These are phyloP conservation scores for Pristis pectinata DNA, from an alignment of 2,797 vertebrate genomes.

Conservation along the genomic window DNA sequence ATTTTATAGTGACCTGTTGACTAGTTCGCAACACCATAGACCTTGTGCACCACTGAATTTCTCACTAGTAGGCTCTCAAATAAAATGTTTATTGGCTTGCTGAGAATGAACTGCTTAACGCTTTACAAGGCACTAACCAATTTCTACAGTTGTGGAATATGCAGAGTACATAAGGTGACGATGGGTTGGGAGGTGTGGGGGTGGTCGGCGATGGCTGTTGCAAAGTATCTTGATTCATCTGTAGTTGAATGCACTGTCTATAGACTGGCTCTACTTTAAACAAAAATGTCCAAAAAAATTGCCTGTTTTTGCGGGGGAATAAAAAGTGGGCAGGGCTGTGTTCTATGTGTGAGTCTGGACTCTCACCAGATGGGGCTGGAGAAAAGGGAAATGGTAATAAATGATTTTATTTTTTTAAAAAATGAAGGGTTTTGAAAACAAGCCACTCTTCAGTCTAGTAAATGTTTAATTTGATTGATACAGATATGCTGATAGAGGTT, in stretches of 20 bases:
- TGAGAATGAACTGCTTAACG: too few relatives aligned
- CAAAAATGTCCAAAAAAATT: too few relatives aligned
- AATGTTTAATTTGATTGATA: conserved; percentile 11
- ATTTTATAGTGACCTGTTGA: neutral
- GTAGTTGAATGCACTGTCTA: neutral
- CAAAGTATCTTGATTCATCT: neutral
- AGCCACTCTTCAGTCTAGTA: neutral
- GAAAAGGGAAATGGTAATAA: neutral
- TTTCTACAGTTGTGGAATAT: neutral
- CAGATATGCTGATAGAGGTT: neutral
- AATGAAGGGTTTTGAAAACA: neutral
- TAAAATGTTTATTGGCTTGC: too few relatives aligned
- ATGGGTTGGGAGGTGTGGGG: too few relatives aligned
- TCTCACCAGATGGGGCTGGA: neutral
- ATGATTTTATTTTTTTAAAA: neutral
- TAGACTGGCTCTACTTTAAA: neutral
- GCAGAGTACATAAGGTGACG: neutral
- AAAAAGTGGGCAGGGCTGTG: neutral
- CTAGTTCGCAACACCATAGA: neutral
- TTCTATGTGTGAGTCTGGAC: neutral
- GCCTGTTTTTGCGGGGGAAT: neutral
- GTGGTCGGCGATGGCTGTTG: neutral
- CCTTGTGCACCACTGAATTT: too few relatives aligned
- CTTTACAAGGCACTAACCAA: too few relatives aligned
- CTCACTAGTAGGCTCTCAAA: too few relatives aligned